These are phyloP conservation scores for Aphaenogaster rudis DNA, from an alignment of 1,140 invertebrate species.

Conservation along the genomic window DNA sequence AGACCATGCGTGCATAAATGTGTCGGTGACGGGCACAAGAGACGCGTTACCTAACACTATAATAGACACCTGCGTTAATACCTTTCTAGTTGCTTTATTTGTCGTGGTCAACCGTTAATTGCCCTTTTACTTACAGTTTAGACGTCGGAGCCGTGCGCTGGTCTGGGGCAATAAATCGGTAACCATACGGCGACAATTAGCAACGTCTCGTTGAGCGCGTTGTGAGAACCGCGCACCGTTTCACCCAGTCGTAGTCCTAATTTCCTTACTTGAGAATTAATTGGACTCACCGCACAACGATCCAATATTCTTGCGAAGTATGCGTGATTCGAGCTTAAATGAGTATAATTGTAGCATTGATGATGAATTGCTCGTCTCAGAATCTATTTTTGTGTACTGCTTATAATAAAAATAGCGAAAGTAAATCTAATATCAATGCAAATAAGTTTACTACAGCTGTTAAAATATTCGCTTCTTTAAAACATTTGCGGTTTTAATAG, in stretches of 20 bases:
- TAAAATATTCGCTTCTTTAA: neutral
- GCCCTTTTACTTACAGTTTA: constrained; percentile 59
- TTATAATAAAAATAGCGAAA: neutral
- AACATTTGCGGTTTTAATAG: neutral
- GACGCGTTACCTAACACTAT: constrained; percentile 47
- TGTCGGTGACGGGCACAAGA: neutral
- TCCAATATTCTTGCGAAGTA: constrained; percentile 27
- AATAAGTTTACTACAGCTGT: neutral
- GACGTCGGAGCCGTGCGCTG: constrained; percentile 17
- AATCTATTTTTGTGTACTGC: neutral
- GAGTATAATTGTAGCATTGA: neutral
- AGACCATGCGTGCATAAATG: neutral
- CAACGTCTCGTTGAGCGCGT: constrained; percentile 60
- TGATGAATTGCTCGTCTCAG: neutral
- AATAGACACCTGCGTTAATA: constrained; percentile 21
- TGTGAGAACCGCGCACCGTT: constrained; percentile 49
- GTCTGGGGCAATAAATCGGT: constrained; percentile 46
- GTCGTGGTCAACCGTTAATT: constrained; percentile 54
- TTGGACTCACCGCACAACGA: constrained; percentile 40
- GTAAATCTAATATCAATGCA: neutral
- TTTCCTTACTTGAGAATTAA: constrained; percentile 65
- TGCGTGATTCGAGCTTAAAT: constrained; percentile 18
- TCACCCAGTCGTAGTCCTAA: constrained; percentile 54
- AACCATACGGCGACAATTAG: constrained; percentile 65
- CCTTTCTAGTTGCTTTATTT: constrained; percentile 54